Percentiles rank a stretch among this genome's conserved stretches.
Conservation (phyloP, 2,797 vertebrate species). For the Protosalanx chinensis region DNA sequence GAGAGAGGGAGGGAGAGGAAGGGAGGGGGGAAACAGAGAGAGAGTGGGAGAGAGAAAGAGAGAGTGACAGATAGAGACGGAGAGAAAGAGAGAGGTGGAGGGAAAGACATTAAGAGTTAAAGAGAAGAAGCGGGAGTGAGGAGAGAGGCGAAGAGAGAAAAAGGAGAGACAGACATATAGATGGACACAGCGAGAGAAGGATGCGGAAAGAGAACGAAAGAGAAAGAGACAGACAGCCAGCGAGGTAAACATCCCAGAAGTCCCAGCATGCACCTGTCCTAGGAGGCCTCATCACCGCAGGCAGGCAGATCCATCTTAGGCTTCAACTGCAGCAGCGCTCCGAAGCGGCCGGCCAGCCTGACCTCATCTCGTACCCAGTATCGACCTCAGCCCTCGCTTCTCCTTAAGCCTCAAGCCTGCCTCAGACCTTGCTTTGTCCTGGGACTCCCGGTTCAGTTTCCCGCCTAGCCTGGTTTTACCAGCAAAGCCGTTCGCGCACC, state of each 20-base stretch:
- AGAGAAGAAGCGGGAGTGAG: background rate
- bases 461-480: conserved; percentile 36
- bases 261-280: conserved; percentile 29
- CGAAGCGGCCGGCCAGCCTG: conserved; percentile 4
- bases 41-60: background rate
- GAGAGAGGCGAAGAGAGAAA: background rate
- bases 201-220: background rate
- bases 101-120: no score
- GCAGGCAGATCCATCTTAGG: conserved; percentile 17
- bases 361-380: conserved; percentile 44
- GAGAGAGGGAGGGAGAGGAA: background rate
- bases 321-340: conserved; percentile 19
- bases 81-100: background rate
- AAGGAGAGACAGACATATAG: background rate
- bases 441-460: conserved; percentile 39
- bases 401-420: conserved; percentile 25
- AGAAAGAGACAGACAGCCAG: background rate
- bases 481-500: conserved; percentile 15
- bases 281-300: conserved; percentile 28
- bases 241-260: background rate
- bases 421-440: conserved; percentile 30
- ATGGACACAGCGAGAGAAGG: background rate
- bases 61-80: background rate
- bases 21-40: background rate
- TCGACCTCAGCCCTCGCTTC: conserved; percentile 35